These are phyloP conservation scores for Patella depressa DNA, from an alignment of 2,888 invertebrate genomes.

Conservation along the genomic window DNA sequence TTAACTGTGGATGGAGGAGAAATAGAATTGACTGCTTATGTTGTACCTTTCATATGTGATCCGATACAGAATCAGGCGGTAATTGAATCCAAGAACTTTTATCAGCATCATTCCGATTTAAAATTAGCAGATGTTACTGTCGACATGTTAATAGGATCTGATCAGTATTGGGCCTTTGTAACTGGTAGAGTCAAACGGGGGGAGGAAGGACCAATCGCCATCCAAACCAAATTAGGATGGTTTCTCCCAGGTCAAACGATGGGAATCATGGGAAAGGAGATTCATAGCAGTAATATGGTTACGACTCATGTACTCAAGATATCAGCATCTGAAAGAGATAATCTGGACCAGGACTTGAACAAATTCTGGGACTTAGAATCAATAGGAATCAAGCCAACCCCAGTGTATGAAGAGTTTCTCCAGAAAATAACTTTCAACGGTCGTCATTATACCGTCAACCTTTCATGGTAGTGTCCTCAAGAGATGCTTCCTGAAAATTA, in stretches of 20 bases:
- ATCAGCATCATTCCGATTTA: not conserved
- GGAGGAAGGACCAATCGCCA: not conserved
- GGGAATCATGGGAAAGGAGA: not conserved
- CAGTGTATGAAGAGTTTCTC: no score
- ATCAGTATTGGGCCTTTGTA: not conserved
- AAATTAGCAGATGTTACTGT: not conserved
- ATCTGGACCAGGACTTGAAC: not conserved
- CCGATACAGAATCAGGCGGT: not conserved
- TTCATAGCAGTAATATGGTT: not conserved
- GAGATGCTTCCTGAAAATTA: not conserved
- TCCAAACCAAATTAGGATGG: conserved; percentile 1
- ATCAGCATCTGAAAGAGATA: not conserved
- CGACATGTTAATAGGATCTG: conserved; percentile 1
- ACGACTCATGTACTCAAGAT: not conserved
- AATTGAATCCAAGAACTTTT: not conserved
- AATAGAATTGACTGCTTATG: not conserved
- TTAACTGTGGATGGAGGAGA: not conserved
- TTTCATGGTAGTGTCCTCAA: not conserved
- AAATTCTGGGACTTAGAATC: no score
- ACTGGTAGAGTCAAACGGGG: not conserved
- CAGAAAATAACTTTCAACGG: no score
- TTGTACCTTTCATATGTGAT: not conserved
- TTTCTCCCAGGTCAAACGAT: not conserved
- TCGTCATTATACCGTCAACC: no score
- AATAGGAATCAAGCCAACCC: no score